Conservation (phyloP, 2,113 vertebrate species). For the Bufo bufo region DNA sequence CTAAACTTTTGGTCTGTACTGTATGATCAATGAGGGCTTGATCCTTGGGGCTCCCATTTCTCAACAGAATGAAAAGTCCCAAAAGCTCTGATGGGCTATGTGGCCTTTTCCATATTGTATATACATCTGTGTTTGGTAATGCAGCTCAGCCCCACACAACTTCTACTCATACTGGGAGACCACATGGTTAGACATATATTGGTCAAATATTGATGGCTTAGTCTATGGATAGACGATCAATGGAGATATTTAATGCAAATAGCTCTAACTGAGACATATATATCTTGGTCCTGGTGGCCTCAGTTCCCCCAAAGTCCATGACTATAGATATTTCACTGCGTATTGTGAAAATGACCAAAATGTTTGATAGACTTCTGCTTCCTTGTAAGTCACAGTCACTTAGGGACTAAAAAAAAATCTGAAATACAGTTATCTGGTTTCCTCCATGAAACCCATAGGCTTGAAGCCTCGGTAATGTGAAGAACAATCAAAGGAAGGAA, state of each 20-base stretch:
- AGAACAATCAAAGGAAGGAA: slow-evolving; percentile 86
- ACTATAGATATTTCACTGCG: neutral
- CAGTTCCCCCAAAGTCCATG: neutral
- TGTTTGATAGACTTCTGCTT: neutral
- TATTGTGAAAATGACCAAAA: neutral
- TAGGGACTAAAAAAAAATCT: slow-evolving; percentile 41
- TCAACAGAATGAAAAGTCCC: neutral
- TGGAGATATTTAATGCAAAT: neutral
- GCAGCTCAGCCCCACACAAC: neutral
- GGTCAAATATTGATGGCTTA: neutral
- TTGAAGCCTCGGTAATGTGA: slow-evolving; percentile 64
- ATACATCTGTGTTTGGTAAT: neutral
- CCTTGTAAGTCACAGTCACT: slow-evolving; percentile 13
- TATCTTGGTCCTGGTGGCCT: neutral
- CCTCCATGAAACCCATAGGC: slow-evolving; percentile 71
- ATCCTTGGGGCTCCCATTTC: neutral
- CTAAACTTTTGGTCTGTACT: too few species aligned
- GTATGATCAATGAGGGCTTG: neutral
- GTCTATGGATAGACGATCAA: neutral
- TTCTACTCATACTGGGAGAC: neutral
- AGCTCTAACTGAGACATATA: too few species aligned
- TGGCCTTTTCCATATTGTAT: neutral
- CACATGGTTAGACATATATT: neutral
- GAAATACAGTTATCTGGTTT: slow-evolving; percentile 73
- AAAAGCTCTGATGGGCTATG: neutral